phyloP scores from a whole-genome alignment of 1,140 invertebrate genomes.

The Drosophila serrata region DNA sequence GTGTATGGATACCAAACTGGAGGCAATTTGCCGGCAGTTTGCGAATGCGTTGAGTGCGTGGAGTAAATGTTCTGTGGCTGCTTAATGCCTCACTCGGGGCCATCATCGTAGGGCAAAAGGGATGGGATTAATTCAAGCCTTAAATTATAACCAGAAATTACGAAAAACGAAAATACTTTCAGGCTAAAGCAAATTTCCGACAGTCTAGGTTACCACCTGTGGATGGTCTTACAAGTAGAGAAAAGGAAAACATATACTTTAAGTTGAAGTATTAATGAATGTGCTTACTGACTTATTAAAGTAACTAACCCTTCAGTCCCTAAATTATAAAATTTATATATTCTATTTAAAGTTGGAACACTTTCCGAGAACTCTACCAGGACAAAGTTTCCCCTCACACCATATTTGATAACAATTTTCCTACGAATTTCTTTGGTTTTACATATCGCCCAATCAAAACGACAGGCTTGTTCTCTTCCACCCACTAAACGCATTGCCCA shows the following conservation, averaged over 20 bases:
- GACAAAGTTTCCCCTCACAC: slow-evolving; percentile 17
- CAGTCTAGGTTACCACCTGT: slow-evolving; percentile 1
- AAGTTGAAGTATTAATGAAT: too few relatives aligned
- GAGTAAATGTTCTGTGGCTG: slow-evolving; percentile 40
- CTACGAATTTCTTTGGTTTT: slow-evolving; percentile 20
- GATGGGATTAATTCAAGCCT: slow-evolving; percentile 19
- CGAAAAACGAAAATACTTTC: slow-evolving; percentile 5
- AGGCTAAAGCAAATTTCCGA: not conserved
- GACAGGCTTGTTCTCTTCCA: not conserved
- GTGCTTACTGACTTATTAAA: too few relatives aligned
- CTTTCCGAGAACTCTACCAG: not conserved
- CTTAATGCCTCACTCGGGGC: slow-evolving; percentile 45
- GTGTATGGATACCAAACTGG: slow-evolving; percentile 46
- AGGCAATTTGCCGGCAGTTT: slow-evolving; percentile 62
- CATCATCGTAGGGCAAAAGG: not conserved
- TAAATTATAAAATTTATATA: not conserved
- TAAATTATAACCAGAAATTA: slow-evolving; percentile 33
- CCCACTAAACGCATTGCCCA: slow-evolving; percentile 22
- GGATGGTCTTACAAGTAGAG: not conserved
- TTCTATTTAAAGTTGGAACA: not conserved
- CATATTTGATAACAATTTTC: slow-evolving; percentile 28
- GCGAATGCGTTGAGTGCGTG: slow-evolving; percentile 47
- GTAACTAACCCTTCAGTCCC: not conserved
- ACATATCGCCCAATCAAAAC: slow-evolving; percentile 27
- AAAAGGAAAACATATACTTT: not conserved